These are phyloP conservation scores for Nyctibius grandis DNA, from an alignment of 2,797 vertebrate genomes.

Conservation along the genomic window DNA sequence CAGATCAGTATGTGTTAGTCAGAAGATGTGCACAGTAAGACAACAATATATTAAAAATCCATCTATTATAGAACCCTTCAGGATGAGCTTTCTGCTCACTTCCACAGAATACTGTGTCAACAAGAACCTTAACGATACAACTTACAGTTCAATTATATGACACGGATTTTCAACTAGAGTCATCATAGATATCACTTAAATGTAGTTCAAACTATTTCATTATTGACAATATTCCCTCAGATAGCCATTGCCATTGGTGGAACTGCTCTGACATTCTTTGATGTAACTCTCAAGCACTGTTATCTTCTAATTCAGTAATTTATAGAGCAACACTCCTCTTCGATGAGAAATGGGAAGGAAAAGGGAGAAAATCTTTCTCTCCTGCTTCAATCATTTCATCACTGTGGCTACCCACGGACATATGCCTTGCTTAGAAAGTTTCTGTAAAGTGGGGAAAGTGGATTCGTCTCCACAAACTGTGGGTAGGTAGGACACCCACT, in stretches of 20 bases:
- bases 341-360: not conserved
- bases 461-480: not conserved
- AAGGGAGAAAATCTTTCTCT: not conserved
- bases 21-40: not conserved
- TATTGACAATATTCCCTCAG: constrained; percentile 14
- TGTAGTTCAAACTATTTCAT: not conserved
- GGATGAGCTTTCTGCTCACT: not conserved
- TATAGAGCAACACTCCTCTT: not conserved
- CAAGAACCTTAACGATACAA: not conserved
- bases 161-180: constrained; percentile 21
- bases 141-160: constrained; percentile 5
- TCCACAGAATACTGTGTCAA: not conserved
- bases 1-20: not conserved
- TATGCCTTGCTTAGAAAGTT: not conserved
- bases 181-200: constrained; percentile 32
- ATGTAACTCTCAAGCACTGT: not conserved
- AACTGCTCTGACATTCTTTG: constrained; percentile 7
- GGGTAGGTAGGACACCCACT: not conserved
- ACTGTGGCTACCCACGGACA: not conserved
- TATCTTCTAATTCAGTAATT: not conserved
- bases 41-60: constrained; percentile 28
- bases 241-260: not conserved
- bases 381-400: not conserved
- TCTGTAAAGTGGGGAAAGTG: not conserved
- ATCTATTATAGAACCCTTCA: not conserved